These are phyloP conservation scores for Nesospiza acunhae DNA, from an alignment of 2,113 vertebrate genomes.

Conservation along the genomic window DNA sequence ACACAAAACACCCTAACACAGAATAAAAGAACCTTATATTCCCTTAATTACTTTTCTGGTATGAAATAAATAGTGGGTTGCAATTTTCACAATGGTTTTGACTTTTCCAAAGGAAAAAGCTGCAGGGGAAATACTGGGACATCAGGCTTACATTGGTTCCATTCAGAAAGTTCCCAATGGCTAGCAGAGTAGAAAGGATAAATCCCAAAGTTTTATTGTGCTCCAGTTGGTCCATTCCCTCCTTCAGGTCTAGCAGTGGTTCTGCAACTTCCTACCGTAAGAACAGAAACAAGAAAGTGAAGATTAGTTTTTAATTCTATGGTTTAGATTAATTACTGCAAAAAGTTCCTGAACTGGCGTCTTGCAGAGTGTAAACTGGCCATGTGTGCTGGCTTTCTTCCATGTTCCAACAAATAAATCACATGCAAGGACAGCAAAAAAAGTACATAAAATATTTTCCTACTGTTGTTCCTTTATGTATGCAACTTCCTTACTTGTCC, in stretches of 20 bases:
- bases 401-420: constrained; percentile 16
- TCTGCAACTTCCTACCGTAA: constrained; percentile 91
- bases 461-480: background rate
- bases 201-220: constrained; percentile 93
- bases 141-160: constrained; percentile 88
- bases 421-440: constrained; percentile 3
- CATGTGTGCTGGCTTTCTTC: constrained; percentile 17
- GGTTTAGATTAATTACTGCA: constrained; percentile 37
- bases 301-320: background rate
- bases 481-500: background rate
- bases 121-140: background rate
- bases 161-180: constrained; percentile 97
- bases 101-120: background rate
- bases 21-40: background rate
- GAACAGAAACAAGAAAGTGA: constrained; percentile 34
- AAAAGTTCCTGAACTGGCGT: constrained; percentile 4
- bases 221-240: constrained; percentile 98
- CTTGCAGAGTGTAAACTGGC: background rate
- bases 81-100: background rate
- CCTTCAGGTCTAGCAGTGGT: constrained; percentile 95
- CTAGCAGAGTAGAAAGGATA: constrained; percentile 92
- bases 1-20: background rate
- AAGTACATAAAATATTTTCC: constrained; percentile 19
- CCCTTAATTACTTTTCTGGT: background rate
- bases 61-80: background rate